A percentile compares a stretch with the other conserved stretches of the same genome.
Conservation (phyloP, 2,797 vertebrate species). For the Zonotrichia albicollis region DNA sequence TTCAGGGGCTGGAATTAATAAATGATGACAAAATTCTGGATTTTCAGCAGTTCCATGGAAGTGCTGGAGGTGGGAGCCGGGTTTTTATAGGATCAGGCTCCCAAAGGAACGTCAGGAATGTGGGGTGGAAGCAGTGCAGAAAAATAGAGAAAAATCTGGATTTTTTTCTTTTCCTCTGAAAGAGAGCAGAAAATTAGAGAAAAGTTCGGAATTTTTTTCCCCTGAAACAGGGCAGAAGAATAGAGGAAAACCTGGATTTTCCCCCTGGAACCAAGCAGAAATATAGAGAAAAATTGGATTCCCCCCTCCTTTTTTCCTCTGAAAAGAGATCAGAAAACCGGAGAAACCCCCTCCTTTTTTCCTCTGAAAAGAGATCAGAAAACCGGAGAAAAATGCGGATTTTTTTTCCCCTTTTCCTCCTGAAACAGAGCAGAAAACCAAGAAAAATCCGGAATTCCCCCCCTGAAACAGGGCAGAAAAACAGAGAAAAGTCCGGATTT, state of each 20-base stretch:
- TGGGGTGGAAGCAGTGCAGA: background rate
- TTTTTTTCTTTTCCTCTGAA: background rate
- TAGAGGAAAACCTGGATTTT: background rate
- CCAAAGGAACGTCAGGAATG: slow-evolving; percentile 15
- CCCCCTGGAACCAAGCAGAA: background rate
- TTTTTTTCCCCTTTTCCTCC: too few species aligned
- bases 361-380: too few species aligned
- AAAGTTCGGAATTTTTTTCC: too few species aligned
- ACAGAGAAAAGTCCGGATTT: too few species aligned
- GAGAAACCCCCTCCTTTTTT: too few species aligned
- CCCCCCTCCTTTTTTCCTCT: too few species aligned
- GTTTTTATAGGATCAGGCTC: background rate
- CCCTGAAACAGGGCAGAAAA: background rate
- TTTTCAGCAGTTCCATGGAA: background rate
- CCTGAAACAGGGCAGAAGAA: too few species aligned
- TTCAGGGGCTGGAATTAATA: background rate
- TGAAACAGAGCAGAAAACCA: too few species aligned
- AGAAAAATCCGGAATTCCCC: background rate
- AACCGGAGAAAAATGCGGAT: too few species aligned
- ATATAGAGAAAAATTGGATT: background rate
- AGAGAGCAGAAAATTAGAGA: too few species aligned
- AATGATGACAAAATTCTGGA: background rate
- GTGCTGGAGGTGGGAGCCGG: background rate
- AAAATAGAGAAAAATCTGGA: background rate
- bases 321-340: too few species aligned